Percentiles rank a stretch among this genome's conserved stretches.
Conservation (phyloP, 2,797 vertebrate genomes). For the Simalia tracyae region DNA sequence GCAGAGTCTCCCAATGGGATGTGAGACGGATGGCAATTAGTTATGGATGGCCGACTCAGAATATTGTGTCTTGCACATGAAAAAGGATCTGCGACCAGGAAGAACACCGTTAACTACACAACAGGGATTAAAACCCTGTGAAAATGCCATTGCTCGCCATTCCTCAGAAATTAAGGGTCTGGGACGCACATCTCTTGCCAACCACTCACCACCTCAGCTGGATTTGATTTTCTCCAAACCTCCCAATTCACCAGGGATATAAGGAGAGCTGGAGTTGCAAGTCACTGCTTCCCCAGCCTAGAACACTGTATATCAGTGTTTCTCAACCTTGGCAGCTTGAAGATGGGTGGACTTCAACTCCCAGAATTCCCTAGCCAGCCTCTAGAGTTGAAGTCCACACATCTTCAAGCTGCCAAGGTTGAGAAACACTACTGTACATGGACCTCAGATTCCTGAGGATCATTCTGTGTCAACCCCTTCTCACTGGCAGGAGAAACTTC, state of each 20-base stretch:
- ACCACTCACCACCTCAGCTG: neutral
- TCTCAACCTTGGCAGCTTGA: no score
- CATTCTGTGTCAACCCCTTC: neutral
- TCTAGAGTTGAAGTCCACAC: no score
- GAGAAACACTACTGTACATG: no score
- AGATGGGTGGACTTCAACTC: neutral
- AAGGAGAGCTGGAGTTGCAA: neutral
- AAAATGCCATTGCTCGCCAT: neutral
- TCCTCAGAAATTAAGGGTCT: neutral
- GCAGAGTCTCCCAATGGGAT: neutral
- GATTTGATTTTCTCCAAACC: neutral
- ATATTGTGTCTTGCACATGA: neutral
- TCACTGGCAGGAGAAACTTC: neutral
- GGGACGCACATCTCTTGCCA: neutral
- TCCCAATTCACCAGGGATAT: neutral
- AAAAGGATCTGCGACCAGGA: neutral
- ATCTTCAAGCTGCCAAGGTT: no score
- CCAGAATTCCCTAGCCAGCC: no score
- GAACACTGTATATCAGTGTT: neutral
- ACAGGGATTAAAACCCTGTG: neutral
- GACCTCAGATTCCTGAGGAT: neutral
- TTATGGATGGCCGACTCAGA: neutral
- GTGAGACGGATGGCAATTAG: neutral
- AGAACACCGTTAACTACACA: neutral
- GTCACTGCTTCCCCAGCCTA: neutral